Evolutionary conservation across 2,888 invertebrate genomes (phyloP).

Genomic region (Ellobium chinense): DNA sequence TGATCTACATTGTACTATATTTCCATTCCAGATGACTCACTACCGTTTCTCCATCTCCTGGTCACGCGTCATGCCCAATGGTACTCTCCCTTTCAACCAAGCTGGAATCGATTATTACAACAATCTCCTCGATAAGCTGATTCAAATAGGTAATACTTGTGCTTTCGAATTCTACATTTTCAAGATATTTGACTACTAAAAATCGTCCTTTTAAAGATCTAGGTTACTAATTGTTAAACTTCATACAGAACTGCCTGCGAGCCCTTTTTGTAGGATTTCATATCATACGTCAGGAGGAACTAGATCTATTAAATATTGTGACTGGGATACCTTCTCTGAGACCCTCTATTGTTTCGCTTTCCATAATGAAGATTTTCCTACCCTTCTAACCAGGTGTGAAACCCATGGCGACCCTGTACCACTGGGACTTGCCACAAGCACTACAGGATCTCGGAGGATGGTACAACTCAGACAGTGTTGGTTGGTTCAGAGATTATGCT

Average conservation of each 20-base stretch:
- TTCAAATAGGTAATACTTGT: not conserved
- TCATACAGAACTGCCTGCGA: no score
- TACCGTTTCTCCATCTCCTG: slow-evolving; percentile 83
- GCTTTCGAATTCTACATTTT: not conserved
- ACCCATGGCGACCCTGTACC: slow-evolving; percentile 83
- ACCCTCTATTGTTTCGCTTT: no score
- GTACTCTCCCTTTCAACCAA: slow-evolving; percentile 80
- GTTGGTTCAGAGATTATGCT: slow-evolving; percentile 78
- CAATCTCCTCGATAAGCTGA: slow-evolving; percentile 83
- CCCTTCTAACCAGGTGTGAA: slow-evolving; percentile 82
- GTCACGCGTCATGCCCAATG: slow-evolving; percentile 87
- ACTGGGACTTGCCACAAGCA: slow-evolving; percentile 79
- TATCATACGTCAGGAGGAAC: no score
- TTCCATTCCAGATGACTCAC: slow-evolving; percentile 34
- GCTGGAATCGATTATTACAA: slow-evolving; percentile 88
- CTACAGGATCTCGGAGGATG: slow-evolving; percentile 79
- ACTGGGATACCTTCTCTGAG: no score
- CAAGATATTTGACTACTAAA: no score
- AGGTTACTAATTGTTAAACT: no score
- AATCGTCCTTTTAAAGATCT: no score
- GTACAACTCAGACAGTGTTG: slow-evolving; percentile 69
- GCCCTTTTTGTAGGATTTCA: no score
- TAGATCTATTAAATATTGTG: no score
- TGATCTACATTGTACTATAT: no score
- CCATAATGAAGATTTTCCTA: no score